Conservation (phyloP, 2,113 vertebrate genomes). For the Hippocampus barbouri region DNA sequence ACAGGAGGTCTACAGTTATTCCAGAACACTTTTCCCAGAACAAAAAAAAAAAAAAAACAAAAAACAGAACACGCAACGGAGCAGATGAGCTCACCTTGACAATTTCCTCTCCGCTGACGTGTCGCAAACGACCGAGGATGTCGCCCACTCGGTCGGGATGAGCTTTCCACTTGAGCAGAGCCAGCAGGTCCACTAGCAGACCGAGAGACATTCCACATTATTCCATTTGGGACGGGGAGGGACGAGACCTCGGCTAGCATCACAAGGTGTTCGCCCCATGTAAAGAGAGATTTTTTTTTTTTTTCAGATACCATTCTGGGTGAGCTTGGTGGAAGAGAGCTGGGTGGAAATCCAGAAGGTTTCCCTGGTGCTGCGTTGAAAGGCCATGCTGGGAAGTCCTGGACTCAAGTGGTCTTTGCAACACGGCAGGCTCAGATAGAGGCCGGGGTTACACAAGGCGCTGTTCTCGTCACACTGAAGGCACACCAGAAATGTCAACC, state of each 20-base stretch:
- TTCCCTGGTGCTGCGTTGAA: conserved; percentile 96
- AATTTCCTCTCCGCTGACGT: conserved; percentile 95
- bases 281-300: no score
- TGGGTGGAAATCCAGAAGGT: conserved; percentile 92
- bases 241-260: conserved; percentile 9
- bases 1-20: no score
- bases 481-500: fast-evolving
- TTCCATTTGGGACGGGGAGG: no score
- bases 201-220: not conserved
- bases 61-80: not conserved
- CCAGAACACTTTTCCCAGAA: not conserved
- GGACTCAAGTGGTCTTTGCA: conserved; percentile 94
- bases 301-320: conserved; percentile 83
- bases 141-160: conserved; percentile 94
- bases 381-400: conserved; percentile 84
- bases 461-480: conserved; percentile 93
- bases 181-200: conserved; percentile 86
- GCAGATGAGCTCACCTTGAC: conserved; percentile 82
- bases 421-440: conserved; percentile 94
- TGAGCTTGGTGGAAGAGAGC: conserved; percentile 96
- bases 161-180: conserved; percentile 95
- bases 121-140: conserved; percentile 86
- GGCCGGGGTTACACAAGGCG: conserved; percentile 91
- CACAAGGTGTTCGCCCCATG: no score
- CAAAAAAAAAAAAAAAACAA: not conserved